These are phyloP conservation scores for Entelurus aequoreus DNA, from an alignment of 2,113 vertebrate species.

Conservation along the genomic window DNA sequence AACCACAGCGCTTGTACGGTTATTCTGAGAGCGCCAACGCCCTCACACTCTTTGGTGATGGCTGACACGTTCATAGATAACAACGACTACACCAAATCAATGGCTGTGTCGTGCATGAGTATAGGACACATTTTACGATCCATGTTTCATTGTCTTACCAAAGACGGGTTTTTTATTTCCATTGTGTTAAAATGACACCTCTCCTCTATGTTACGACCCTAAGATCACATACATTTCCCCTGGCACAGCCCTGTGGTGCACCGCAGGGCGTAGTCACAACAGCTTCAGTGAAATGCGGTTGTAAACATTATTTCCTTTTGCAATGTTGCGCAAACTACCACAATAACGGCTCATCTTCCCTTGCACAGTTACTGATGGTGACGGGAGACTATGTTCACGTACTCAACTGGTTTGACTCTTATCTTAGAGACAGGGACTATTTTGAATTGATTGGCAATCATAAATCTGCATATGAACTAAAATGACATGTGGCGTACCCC, in stretches of 20 bases:
- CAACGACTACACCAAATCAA: slow-evolving; percentile 27
- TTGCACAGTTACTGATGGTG: background rate
- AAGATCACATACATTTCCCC: slow-evolving; percentile 6
- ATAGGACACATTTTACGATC: background rate
- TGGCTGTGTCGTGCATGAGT: too few relatives aligned
- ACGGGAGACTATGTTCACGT: background rate
- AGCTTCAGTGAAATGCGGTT: slow-evolving; percentile 51
- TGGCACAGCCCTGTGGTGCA: slow-evolving; percentile 50
- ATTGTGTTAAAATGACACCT: background rate
- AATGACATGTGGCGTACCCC: too few relatives aligned
- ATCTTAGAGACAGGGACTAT: background rate
- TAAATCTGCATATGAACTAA: too few relatives aligned
- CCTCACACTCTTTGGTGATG: slow-evolving; percentile 25
- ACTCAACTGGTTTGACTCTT: background rate
- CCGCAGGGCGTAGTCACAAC: slow-evolving; percentile 67
- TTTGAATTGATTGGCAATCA: background rate
- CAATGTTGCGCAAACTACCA: slow-evolving; percentile 9
- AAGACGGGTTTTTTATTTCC: background rate
- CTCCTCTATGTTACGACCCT: slow-evolving; percentile 12
- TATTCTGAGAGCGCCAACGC: slow-evolving; percentile 44
- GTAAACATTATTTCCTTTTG: slow-evolving; percentile 32
- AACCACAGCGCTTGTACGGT: slow-evolving; percentile 29
- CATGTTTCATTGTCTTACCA: background rate
- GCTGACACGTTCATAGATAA: slow-evolving; percentile 31
- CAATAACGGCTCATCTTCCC: slow-evolving; percentile 3